Evolutionary conservation across 2,113 vertebrate genomes (phyloP).

Genomic region (Chaetodon trifascialis): DNA sequence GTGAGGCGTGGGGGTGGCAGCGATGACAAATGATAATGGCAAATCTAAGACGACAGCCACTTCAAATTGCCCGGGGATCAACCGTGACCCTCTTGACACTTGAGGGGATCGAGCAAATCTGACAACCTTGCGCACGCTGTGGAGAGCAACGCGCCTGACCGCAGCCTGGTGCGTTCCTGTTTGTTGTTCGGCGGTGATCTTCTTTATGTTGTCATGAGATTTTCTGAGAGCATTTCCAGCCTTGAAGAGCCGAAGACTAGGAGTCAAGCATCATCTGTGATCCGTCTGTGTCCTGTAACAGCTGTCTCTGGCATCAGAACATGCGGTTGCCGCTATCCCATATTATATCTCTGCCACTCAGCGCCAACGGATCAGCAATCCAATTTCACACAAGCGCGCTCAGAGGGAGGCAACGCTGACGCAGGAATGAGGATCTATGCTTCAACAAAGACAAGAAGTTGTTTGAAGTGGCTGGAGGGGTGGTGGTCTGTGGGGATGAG

Average conservation of each 20-base stretch:
- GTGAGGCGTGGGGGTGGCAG: neutral
- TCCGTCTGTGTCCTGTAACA: constrained; percentile 69
- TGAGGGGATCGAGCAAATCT: constrained; percentile 38
- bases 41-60: constrained; percentile 65
- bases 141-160: neutral
- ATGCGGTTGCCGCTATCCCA: constrained; percentile 72
- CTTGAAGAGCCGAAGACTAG: constrained; percentile 44
- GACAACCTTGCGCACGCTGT: constrained; percentile 18
- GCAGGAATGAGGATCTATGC: constrained; percentile 69
- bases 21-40: constrained; percentile 52
- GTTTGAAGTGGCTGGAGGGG: constrained; percentile 63
- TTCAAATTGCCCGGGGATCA: constrained; percentile 51
- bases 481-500: constrained; percentile 10
- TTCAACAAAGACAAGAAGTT: constrained; percentile 66
- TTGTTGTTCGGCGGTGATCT: constrained; percentile 17
- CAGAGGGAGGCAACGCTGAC: constrained; percentile 65
- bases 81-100: constrained; percentile 55
- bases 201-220: constrained; percentile 58
- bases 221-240: constrained; percentile 49
- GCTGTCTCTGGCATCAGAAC: constrained; percentile 71
- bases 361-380: constrained; percentile 83
- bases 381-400: constrained; percentile 85
- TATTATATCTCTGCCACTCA: constrained; percentile 84
- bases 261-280: constrained; percentile 66
- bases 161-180: neutral